These are phyloP conservation scores for Nasalis larvatus DNA, from an alignment of 2,113 vertebrate species.

Conservation along the genomic window DNA sequence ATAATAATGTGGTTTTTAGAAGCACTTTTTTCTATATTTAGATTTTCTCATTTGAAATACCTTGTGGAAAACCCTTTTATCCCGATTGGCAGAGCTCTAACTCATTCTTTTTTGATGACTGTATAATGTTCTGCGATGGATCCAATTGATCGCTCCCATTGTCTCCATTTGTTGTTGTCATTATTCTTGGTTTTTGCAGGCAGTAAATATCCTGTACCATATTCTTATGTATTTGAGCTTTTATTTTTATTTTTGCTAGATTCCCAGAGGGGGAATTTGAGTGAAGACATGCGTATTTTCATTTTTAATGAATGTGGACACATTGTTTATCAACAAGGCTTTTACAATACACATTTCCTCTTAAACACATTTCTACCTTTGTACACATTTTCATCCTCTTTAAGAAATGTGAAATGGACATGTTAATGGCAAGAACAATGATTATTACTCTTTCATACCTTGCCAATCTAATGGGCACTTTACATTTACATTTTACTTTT, in stretches of 20 bases:
- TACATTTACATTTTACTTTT: not conserved
- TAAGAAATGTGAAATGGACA: not conserved
- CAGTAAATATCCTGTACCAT: not conserved
- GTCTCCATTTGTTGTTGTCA: not conserved
- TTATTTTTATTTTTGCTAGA: not conserved
- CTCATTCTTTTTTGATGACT: not conserved
- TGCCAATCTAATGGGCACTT: not conserved
- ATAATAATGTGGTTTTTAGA: slow-evolving; percentile 26
- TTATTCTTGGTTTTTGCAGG: not conserved
- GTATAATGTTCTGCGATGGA: not conserved
- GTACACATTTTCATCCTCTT: not conserved
- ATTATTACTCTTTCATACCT: not conserved
- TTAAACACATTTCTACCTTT: not conserved
- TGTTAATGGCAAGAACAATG: not conserved
- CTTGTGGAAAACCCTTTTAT: not conserved
- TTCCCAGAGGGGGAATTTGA: not conserved
- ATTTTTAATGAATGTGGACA: slow-evolving; percentile 4
- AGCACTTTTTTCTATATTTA: not conserved
- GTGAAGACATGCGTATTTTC: not conserved
- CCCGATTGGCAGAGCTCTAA: not conserved
- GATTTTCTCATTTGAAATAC: not conserved
- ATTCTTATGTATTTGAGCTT: not conserved
- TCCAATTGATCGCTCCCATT: not conserved
- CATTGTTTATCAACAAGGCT: not conserved
- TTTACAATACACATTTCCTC: slow-evolving; percentile 3